Percentiles rank a stretch among this genome's conserved stretches.
Evolutionary conservation across 2,888 invertebrate species (phyloP).

Genomic region (Cristatella mucedo): DNA sequence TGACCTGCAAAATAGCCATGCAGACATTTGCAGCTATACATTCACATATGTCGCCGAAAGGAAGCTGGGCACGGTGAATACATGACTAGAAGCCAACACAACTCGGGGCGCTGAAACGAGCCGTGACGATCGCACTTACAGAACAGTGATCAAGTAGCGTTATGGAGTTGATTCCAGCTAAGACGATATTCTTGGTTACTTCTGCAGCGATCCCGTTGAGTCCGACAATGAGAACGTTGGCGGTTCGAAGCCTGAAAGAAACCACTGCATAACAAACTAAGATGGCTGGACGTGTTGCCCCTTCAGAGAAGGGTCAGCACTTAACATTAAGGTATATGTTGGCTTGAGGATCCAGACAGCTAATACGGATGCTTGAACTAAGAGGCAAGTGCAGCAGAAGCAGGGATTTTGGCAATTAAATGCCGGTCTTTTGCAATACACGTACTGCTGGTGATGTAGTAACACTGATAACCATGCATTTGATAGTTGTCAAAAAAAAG

Average conservation of each 20-base stretch:
- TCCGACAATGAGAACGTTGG: conserved; percentile 72
- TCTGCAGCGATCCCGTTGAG: conserved; percentile 81
- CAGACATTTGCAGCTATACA: not conserved
- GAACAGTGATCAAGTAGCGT: conserved; percentile 63
- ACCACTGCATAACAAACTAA: no score
- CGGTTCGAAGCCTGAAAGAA: conserved; percentile 59
- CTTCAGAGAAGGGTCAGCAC: no score
- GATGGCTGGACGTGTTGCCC: no score
- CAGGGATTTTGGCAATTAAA: no score
- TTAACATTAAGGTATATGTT: no score
- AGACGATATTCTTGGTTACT: conserved; percentile 75
- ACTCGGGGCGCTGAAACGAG: not conserved
- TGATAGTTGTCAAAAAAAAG: no score
- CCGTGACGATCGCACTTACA: not conserved
- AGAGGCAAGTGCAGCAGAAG: no score
- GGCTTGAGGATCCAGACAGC: no score
- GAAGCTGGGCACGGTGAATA: not conserved
- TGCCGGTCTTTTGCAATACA: no score
- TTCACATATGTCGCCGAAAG: not conserved
- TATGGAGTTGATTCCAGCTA: conserved; percentile 77
- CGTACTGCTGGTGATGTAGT: no score
- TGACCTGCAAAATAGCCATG: conserved; percentile 21
- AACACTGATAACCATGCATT: no score
- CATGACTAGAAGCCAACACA: not conserved
- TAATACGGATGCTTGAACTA: no score